These are phyloP conservation scores for Crypturellus undulatus DNA, from an alignment of 2,113 vertebrate species.

Conservation along the genomic window DNA sequence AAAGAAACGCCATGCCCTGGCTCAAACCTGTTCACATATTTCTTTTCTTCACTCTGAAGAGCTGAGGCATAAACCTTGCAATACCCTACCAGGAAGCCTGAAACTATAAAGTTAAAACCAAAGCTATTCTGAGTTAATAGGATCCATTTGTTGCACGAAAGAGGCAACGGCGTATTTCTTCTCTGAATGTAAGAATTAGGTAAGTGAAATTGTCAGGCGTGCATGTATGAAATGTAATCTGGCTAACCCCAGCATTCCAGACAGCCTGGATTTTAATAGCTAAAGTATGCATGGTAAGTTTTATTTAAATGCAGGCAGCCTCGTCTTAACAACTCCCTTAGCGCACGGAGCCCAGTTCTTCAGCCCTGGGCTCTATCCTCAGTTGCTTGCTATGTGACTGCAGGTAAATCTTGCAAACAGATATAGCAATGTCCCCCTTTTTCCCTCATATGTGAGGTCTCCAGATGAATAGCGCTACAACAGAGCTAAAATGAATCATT, in stretches of 20 bases:
- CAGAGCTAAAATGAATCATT: neutral
- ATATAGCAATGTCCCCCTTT: neutral
- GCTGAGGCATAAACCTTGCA: neutral
- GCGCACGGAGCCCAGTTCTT: fast-evolving
- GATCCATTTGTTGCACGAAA: constrained; percentile 20
- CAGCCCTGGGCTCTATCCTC: neutral
- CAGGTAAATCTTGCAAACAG: neutral
- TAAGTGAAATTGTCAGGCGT: constrained; percentile 31
- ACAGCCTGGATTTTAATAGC: constrained; percentile 7
- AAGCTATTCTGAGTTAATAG: constrained; percentile 21
- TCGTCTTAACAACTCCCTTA: neutral
- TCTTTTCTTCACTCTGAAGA: neutral
- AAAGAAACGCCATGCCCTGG: neutral
- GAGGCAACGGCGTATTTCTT: neutral
- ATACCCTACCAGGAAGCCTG: neutral
- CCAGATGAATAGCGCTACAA: neutral
- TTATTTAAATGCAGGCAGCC: constrained; percentile 3
- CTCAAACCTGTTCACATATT: neutral
- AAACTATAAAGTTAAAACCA: neutral
- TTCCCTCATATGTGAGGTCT: neutral
- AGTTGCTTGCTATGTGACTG: neutral
- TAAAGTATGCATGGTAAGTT: constrained; percentile 23
- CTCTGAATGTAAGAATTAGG: constrained; percentile 5
- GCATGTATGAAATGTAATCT: constrained; percentile 32
- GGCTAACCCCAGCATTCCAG: constrained; percentile 43